Evolutionary conservation across 1,140 invertebrate species (phyloP).

Genomic region (Drosophila orosa): DNA sequence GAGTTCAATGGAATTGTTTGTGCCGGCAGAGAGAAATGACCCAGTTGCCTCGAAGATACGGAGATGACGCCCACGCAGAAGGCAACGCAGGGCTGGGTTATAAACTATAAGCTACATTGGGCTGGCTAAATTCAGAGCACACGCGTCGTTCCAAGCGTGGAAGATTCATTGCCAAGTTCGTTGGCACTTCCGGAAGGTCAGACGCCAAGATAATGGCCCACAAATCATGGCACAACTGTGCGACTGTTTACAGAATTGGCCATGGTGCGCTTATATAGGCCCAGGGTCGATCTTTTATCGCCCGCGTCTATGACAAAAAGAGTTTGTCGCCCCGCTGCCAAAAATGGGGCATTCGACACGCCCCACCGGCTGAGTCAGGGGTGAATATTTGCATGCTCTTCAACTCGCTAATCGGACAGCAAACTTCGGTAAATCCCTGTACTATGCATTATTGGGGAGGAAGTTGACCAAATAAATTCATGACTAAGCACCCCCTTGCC

Average conservation of each 20-base stretch:
- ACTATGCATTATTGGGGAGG: background rate
- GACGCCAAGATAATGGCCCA: conserved; percentile 41
- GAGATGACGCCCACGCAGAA: conserved; percentile 35
- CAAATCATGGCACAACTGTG: conserved; percentile 48
- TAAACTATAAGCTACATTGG: conserved; percentile 13
- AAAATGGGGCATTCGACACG: conserved; percentile 25
- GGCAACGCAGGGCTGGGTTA: conserved; percentile 1
- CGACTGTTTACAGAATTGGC: conserved; percentile 55
- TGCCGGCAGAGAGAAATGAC: conserved; percentile 40
- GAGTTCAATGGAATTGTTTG: conserved; percentile 75
- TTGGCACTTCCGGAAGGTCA: conserved; percentile 70
- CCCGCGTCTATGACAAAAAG: conserved; percentile 49
- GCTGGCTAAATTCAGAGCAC: conserved; percentile 64
- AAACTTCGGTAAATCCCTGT: background rate
- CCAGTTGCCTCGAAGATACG: conserved; percentile 17
- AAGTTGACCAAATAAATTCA: background rate
- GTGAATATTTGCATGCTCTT: conserved; percentile 19
- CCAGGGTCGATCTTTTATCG: conserved; percentile 53
- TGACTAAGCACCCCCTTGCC: too few relatives aligned
- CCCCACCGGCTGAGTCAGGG: conserved; percentile 17
- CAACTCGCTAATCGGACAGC: conserved; percentile 3
- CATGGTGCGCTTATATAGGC: conserved; percentile 48
- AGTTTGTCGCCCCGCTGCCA: conserved; percentile 35
- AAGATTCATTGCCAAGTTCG: conserved; percentile 78
- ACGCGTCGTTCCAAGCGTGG: conserved; percentile 41